phyloP scores from a whole-genome alignment of 2,888 invertebrate genomes.

The Gastrophysa polygoni region DNA sequence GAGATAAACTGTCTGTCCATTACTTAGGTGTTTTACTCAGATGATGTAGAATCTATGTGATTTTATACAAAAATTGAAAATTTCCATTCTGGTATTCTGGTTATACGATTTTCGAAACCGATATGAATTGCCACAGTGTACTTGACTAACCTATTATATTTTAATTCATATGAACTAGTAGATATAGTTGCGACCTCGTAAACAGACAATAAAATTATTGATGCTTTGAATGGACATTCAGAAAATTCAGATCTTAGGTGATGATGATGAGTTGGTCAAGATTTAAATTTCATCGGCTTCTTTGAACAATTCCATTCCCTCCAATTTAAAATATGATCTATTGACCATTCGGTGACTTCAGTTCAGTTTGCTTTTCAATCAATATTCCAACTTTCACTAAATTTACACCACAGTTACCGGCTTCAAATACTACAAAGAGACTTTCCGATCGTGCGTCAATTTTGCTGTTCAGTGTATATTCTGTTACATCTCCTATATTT shows the following conservation, averaged over 20 bases:
- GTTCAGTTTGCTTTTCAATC: not conserved
- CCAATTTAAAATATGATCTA: no score
- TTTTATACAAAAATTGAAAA: slow-evolving; percentile 23
- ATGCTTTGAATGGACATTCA: slow-evolving; percentile 15
- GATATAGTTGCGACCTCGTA: not conserved
- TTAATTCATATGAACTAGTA: not conserved
- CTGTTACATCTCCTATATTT: not conserved
- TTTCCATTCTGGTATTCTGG: slow-evolving; percentile 7
- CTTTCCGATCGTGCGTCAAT: no score
- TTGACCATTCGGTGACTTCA: not conserved
- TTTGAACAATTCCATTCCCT: not conserved
- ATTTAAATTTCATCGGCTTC: not conserved
- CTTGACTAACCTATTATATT: no score
- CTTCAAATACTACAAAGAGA: not conserved
- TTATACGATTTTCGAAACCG: not conserved
- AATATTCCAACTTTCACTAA: slow-evolving; percentile 5
- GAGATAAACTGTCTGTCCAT: slow-evolving; percentile 29
- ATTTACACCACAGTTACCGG: not conserved
- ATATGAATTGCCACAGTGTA: not conserved
- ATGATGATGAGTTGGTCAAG: not conserved
- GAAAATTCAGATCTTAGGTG: no score
- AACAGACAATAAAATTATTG: slow-evolving; percentile 22
- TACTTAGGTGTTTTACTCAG: slow-evolving; percentile 8
- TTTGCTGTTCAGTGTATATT: no score
- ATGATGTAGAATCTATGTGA: slow-evolving; percentile 23